Evolutionary conservation across 2,113 vertebrate genomes (phyloP), one percentile per base, ranked within the genome.

Genomic region (Apistogramma diplotaenia): DNA sequence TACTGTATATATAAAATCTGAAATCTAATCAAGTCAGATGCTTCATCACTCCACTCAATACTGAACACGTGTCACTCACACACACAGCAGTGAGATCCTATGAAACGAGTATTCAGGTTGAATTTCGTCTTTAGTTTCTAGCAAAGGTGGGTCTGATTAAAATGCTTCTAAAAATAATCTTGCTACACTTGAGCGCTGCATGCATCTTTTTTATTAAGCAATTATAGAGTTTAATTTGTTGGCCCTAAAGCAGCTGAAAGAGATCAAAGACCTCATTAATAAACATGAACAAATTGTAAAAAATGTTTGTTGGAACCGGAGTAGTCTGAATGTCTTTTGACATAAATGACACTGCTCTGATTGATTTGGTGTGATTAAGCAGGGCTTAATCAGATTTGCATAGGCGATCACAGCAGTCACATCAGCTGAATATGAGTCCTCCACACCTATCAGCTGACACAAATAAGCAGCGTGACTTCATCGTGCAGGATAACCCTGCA

Each of bases 251-350:
- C 74, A 60, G 61, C 57, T 16, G 35, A 70, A 76, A 79, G n/a
- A 76, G 83, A 90, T 87, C 76, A 87, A 83, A 81, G 85, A 15
- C 25, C 61, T 70, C 60, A 81, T 83, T 81, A 78, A 85, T 78
- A 61, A 46, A 81, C 75, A 83, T 54, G 83, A 89, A 78, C 83
- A 62, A 80, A 75, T 72, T 37, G 78, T 31, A 56, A 74, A 59
- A 73, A 62, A 43, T 85, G 73, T 83, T 87, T 82, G 56, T 56
- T 29, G 29, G 75, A 53, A 58, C 18, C 6, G 2, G 33, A 55
- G 61, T 21, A 18, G 5, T 81, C 53, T 27, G 15, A 57, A 74
- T 19, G 35, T 82, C 60, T 81, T 51, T 43, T 43, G 67, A 59
- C 61, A 59, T 76, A 79, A 85, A 43, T 62, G 85, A 65, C 60